phyloP scores from a whole-genome alignment of 1,140 invertebrate genomes.

The Drosophila athabasca region DNA sequence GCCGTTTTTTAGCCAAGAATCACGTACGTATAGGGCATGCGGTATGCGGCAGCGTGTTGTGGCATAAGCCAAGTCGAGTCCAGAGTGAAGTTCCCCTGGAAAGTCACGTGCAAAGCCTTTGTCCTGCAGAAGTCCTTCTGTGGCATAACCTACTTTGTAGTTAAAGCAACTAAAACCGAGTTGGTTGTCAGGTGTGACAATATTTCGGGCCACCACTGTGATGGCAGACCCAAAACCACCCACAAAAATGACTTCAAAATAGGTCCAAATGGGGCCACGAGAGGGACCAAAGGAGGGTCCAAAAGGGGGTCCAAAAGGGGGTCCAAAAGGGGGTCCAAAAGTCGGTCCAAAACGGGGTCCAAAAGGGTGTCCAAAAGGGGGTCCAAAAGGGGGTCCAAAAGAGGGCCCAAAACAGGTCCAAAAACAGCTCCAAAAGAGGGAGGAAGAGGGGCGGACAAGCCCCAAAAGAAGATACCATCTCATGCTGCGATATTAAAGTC shows the following conservation, averaged over 20 bases:
- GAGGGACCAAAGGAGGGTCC: background rate
- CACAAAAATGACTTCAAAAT: background rate
- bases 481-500: constrained; percentile 52
- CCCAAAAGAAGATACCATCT: constrained; percentile 11
- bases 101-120: constrained; percentile 56
- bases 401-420: background rate
- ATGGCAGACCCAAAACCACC: background rate
- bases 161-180: background rate
- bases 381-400: no score
- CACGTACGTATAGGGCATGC: constrained; percentile 49
- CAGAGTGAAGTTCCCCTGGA: constrained; percentile 29
- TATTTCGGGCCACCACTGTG: background rate
- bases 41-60: constrained; percentile 24
- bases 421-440: background rate
- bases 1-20: constrained; percentile 48
- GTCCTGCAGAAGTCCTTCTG: constrained; percentile 4
- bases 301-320: no score
- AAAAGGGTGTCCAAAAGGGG: background rate
- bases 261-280: no score
- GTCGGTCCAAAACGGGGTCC: no score
- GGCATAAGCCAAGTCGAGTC: constrained; percentile 51
- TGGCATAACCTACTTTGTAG: constrained; percentile 14
- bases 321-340: background rate
- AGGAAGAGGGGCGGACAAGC: background rate
- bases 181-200: no score